Conservation (phyloP, 2,797 vertebrate genomes). For the Poeciliopsis infans region DNA sequence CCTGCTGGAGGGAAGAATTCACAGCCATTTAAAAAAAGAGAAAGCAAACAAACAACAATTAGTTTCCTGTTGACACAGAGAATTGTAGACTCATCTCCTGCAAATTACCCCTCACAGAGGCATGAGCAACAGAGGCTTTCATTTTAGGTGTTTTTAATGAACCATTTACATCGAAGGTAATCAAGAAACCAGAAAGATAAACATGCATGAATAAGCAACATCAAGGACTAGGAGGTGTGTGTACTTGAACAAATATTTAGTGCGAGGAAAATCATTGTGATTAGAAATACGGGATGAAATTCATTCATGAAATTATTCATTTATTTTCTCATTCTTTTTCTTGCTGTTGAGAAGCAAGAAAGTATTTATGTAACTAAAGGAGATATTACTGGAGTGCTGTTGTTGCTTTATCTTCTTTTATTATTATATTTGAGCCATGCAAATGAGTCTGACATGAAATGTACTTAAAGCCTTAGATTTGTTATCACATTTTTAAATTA, state of each 20-base stretch:
- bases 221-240: background rate
- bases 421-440: background rate
- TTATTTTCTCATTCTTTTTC: background rate
- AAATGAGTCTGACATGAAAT: background rate
- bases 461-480: background rate
- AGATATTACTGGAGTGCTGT: background rate
- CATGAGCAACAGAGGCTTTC: slow-evolving; percentile 51
- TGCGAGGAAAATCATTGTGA: background rate
- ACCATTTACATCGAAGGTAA: slow-evolving; percentile 37
- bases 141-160: slow-evolving; percentile 61
- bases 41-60: slow-evolving; percentile 77
- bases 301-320: background rate
- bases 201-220: slow-evolving; percentile 1
- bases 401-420: background rate
- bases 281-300: background rate
- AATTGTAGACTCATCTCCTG: slow-evolving; percentile 63
- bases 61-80: slow-evolving; percentile 68
- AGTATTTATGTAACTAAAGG: background rate
- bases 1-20: slow-evolving; percentile 45
- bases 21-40: slow-evolving; percentile 32
- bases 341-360: background rate
- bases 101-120: slow-evolving; percentile 62
- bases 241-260: background rate
- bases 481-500: background rate
- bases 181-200: slow-evolving; percentile 28